Evolutionary conservation across 2,888 invertebrate genomes (phyloP).

Genomic region (Ellobium chinense): DNA sequence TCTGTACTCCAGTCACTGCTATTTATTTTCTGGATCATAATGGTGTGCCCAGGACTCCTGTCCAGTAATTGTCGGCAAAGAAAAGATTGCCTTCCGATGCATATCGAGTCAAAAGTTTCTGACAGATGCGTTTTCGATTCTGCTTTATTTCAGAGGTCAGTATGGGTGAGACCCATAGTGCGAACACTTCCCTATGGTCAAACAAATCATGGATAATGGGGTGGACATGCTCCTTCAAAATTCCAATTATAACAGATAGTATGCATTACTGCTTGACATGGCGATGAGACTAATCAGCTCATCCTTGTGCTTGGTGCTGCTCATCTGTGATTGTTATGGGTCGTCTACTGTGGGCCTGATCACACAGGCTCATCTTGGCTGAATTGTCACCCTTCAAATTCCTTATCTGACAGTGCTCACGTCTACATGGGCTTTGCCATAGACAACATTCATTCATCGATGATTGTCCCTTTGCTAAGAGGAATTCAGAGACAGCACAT

Average conservation of each 20-base stretch:
- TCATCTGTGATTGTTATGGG: neutral
- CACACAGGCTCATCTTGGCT: neutral
- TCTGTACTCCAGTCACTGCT: neutral
- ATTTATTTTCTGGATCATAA: neutral
- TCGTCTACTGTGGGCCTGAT: neutral
- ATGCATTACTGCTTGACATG: neutral
- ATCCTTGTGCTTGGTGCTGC: neutral
- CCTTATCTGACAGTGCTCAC: conserved; percentile 8
- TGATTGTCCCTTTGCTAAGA: neutral
- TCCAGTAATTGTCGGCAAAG: neutral
- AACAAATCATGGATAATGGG: neutral
- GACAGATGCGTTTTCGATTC: neutral
- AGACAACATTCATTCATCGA: neutral
- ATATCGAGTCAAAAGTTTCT: conserved; percentile 4
- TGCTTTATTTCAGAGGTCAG: conserved; percentile 2
- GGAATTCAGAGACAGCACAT: neutral
- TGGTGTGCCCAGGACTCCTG: neutral
- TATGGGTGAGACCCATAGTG: conserved; percentile 2
- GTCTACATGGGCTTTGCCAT: neutral
- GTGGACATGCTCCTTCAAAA: neutral
- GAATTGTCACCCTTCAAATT: neutral
- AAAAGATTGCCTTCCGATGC: neutral
- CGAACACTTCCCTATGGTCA: neutral
- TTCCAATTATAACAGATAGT: neutral
- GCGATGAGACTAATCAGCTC: neutral